Base-by-base conservation (phyloP, 2,797 vertebrate species). In the Craterocephalus amniculus region DNA sequence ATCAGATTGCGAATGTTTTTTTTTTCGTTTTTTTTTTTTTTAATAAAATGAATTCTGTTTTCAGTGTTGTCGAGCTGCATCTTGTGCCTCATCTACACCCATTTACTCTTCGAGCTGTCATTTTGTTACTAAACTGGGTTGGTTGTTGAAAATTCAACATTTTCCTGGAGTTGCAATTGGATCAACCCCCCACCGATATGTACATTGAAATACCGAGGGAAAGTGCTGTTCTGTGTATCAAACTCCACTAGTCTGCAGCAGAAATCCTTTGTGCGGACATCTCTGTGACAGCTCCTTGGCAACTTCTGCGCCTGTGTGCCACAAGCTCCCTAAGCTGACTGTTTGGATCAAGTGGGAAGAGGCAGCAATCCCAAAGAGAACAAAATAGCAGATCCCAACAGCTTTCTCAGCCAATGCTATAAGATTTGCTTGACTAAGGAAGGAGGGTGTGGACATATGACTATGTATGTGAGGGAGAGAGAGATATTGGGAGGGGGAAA, bases 301-400 rank as follows among this genome's bases (percentile, higher is more conserved):
- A 93, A 92, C 90, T 86, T 91, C 83, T 84, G 85, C 62, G 82
- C 89, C 82, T 89, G 87, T 92, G 90, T 87, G 88, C 89, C 90
- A 91, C 80, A 72, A 82, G 81, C 89, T 92, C 90, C 89, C 90
- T 90, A 88, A 92, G 91, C 87, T 93, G 91, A 91, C 87, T 92
- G 81, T 91, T 92, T 93, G 89, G 87, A 93, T 93, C 91, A 87
- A 92, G 90, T 86, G 85, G 90, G 88, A 91, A 89, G 90, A 92
- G 87, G 90, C 83, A 88, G 83, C 89, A 87, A 87, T 93, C 90
- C 88, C 91, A 88, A 93, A 85, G 89, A 93, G 91, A 91, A 90
- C 90, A 91, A 89, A 93, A 93, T 87, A 91, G 86, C 85, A 93
- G 90, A 93, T 92, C 89, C 88, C 86, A 86, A 87, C 86, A 92